These are phyloP conservation scores for Puntigrus tetrazona DNA, from an alignment of 2,113 vertebrate species.

Conservation along the genomic window DNA sequence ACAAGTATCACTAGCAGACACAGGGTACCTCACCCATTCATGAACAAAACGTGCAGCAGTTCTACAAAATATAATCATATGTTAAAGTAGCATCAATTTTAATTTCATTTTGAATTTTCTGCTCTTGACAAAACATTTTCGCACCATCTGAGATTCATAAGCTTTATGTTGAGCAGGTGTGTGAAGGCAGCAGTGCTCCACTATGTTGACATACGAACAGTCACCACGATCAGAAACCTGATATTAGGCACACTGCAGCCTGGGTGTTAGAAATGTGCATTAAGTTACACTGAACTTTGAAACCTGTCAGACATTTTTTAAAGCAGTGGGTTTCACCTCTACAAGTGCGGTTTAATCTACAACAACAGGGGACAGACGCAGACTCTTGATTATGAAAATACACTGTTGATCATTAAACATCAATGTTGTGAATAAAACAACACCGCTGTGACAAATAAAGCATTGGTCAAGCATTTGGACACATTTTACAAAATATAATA, in stretches of 20 bases:
- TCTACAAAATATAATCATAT: background rate
- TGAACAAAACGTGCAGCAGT: background rate
- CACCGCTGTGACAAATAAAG: background rate
- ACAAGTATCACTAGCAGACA: background rate
- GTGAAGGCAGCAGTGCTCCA: background rate
- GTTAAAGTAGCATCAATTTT: background rate
- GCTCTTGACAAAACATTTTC: background rate
- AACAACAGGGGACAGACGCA: background rate
- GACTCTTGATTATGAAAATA: background rate
- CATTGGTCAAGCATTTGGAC: background rate
- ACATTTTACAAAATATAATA: background rate
- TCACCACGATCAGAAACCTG: background rate
- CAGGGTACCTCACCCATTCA: background rate
- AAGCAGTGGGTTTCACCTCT: background rate
- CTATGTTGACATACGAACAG: background rate
- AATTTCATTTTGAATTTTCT: background rate
- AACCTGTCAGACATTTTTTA: background rate
- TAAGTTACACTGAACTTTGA: slow-evolving; percentile 41
- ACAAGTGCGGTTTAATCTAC: background rate
- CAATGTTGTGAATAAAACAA: background rate
- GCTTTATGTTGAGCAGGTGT: background rate
- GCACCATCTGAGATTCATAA: slow-evolving; percentile 7
- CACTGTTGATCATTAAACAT: background rate
- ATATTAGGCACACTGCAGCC: background rate
- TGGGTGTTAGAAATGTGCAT: slow-evolving; percentile 8